Percentiles rank a stretch among this genome's conserved stretches.
These are phyloP conservation scores for Pollenia labialis DNA, from an alignment of 2,888 invertebrate species.

Conservation along the genomic window DNA sequence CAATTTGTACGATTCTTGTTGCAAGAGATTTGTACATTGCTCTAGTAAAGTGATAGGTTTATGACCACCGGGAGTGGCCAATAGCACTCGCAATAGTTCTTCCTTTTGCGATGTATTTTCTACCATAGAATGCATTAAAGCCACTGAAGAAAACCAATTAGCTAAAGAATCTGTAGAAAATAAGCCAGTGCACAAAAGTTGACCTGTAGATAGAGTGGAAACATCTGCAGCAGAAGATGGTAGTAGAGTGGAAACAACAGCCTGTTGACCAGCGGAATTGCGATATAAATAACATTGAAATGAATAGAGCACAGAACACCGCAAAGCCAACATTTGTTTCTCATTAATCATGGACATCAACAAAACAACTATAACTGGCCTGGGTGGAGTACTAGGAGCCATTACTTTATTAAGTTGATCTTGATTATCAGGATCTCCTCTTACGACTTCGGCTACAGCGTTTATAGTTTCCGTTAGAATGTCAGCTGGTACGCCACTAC, in stretches of 20 bases:
- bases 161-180: conserved; percentile 94
- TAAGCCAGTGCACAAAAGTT: conserved; percentile 95
- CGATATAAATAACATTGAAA: conserved; percentile 98
- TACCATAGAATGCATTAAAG: conserved; percentile 94
- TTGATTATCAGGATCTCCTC: conserved; percentile 94
- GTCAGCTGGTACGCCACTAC: conserved; percentile 97
- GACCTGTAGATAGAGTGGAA: conserved; percentile 90
- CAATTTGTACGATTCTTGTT: conserved; percentile 87
- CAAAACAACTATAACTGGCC: conserved; percentile 96
- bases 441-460: conserved; percentile 96
- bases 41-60: conserved; percentile 95
- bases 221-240: conserved; percentile 93
- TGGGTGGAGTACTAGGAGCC: conserved; percentile 96
- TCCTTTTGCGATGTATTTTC: conserved; percentile 95
- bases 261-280: conserved; percentile 94
- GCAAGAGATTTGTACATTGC: conserved; percentile 93
- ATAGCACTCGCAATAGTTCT: conserved; percentile 93
- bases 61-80: conserved; percentile 93
- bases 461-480: conserved; percentile 98
- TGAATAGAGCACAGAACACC: conserved; percentile 98
- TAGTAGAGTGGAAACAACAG: conserved; percentile 95
- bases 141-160: conserved; percentile 98
- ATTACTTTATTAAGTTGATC: conserved; percentile 94
- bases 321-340: conserved; percentile 94
- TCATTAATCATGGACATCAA: conserved; percentile 99